Evolutionary conservation across 2,113 vertebrate genomes (phyloP).

Genomic region (Strix uralensis): DNA sequence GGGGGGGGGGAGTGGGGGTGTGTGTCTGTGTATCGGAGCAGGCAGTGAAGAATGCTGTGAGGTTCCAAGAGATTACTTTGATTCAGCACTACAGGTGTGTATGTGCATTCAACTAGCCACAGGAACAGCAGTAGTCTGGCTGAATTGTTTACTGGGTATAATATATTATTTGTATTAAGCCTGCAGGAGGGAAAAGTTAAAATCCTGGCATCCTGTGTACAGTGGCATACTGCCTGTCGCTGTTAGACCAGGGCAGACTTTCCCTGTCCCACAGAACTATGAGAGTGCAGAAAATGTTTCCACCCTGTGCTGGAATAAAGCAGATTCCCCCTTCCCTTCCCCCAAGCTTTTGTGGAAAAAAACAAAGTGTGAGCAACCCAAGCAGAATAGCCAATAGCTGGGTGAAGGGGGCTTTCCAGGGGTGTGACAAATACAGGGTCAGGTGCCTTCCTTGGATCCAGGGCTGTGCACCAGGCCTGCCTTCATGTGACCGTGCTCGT

Average conservation of each 20-base stretch:
- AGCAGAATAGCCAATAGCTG: neutral
- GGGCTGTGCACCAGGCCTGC: neutral
- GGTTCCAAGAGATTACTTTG: neutral
- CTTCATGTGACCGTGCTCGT: neutral
- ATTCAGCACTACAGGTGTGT: neutral
- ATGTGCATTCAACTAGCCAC: neutral
- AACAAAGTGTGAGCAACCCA: constrained; percentile 2
- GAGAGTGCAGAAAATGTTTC: constrained; percentile 1
- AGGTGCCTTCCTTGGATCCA: neutral
- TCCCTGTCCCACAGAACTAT: neutral
- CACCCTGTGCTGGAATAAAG: constrained; percentile 16
- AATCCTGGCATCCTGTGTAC: neutral
- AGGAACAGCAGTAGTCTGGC: neutral
- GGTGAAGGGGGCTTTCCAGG: neutral
- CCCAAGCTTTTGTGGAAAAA: constrained; percentile 21
- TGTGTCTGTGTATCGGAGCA: too few species aligned
- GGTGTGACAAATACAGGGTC: neutral
- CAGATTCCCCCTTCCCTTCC: neutral
- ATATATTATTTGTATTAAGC: neutral
- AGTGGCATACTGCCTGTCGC: neutral
- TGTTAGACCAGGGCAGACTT: neutral
- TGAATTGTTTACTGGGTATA: neutral
- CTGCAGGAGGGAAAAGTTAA: neutral
- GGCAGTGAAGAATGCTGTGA: neutral
- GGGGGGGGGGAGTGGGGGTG: too few species aligned